These are phyloP conservation scores for Oreochromis niloticus DNA, from an alignment of 2,113 vertebrate genomes.

Conservation along the genomic window DNA sequence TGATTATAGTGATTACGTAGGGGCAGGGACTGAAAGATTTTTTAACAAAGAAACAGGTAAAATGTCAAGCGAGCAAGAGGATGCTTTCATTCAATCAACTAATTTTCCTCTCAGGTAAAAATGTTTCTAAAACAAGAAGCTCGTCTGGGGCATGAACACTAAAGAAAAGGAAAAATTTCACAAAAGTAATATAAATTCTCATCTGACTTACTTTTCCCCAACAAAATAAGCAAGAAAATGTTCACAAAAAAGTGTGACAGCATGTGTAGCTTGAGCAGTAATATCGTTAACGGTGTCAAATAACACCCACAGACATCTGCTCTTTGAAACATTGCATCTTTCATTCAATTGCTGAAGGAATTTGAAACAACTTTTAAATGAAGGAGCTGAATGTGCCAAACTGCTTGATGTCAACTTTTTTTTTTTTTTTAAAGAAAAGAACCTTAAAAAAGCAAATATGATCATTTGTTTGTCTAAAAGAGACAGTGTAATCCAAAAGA, in stretches of 20 bases:
- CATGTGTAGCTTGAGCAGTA: background rate
- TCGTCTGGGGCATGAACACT: background rate
- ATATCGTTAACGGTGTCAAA: background rate
- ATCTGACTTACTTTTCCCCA: background rate
- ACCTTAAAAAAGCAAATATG: too few species aligned
- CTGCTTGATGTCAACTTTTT: background rate
- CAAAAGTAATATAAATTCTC: background rate
- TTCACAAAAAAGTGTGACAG: background rate
- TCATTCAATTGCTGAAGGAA: background rate
- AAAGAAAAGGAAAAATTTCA: background rate
- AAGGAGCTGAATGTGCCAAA: background rate
- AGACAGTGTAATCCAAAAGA: too few species aligned
- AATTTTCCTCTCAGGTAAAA: background rate
- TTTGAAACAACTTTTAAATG: background rate
- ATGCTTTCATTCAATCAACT: background rate
- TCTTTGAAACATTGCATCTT: background rate
- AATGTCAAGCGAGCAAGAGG: background rate
- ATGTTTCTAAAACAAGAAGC: background rate
- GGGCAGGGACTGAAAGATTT: background rate
- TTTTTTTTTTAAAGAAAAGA: too few species aligned
- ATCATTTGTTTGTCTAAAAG: too few species aligned
- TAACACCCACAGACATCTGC: background rate
- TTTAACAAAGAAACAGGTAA: background rate
- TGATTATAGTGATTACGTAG: background rate
- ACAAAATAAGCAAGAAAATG: background rate